A percentile compares a stretch with the other conserved stretches of the same genome.
Evolutionary conservation across 2,797 vertebrate genomes (phyloP).

Genomic region (Gadopsis bispinosus): DNA sequence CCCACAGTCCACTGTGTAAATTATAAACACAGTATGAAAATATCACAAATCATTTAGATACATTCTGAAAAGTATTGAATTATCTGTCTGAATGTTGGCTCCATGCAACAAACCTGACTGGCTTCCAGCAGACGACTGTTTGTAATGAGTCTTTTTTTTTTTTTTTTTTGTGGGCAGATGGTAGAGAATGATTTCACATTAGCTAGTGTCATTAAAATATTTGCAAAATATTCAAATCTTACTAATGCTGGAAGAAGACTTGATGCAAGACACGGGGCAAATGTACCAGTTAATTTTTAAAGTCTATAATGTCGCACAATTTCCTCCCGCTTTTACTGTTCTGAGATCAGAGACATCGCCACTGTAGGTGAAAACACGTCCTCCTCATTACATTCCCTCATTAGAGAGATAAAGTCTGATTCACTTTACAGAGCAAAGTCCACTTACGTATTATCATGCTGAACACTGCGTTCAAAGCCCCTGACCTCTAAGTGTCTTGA

Average conservation of each 20-base stretch:
- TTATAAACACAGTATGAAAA: slow-evolving; percentile 6
- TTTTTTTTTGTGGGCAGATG: slow-evolving; percentile 8
- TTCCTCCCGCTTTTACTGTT: not conserved
- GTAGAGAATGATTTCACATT: slow-evolving; percentile 13
- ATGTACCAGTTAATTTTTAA: not conserved
- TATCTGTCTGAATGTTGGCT: not conserved
- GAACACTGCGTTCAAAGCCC: slow-evolving; percentile 34
- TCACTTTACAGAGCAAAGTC: slow-evolving; percentile 29
- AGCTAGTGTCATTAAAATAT: slow-evolving; percentile 4
- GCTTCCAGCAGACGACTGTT: slow-evolving; percentile 5
- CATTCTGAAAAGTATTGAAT: not conserved
- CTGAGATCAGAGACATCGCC: slow-evolving; percentile 1
- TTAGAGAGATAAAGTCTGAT: slow-evolving; percentile 15
- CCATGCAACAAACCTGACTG: slow-evolving; percentile 23
- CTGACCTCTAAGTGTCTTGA: slow-evolving; percentile 30
- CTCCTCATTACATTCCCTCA: slow-evolving; percentile 9
- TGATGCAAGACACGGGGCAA: not conserved
- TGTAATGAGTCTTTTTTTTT: not conserved
- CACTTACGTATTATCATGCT: slow-evolving; percentile 25
- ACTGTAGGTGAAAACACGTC: not conserved
- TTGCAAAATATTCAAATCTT: not conserved
- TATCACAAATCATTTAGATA: not conserved
- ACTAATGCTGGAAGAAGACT: not conserved
- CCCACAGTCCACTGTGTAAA: slow-evolving; percentile 17
- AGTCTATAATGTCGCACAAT: not conserved